phyloP scores from a whole-genome alignment of 2,888 invertebrate species.

The Eupithecia vulgata region DNA sequence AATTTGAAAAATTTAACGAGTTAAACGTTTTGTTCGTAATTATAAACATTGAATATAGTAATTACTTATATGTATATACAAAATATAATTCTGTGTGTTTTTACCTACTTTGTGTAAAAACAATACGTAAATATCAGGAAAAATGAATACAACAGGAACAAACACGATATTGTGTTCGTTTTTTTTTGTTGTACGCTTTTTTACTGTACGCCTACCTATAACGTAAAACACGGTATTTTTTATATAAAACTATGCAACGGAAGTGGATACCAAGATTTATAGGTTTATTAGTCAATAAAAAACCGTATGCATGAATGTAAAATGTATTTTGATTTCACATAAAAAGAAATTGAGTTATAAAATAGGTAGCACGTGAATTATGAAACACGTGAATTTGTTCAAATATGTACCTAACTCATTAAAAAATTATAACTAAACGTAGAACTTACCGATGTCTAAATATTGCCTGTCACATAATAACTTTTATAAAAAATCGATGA shows the following conservation, averaged over 20 bases:
- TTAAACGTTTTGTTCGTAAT: no score
- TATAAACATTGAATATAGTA: no score
- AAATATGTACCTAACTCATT: neutral
- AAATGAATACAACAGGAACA: neutral
- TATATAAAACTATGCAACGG: constrained; percentile 34
- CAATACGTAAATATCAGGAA: no score
- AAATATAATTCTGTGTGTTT: no score
- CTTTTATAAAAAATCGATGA: no score
- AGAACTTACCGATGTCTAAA: no score
- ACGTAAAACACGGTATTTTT: neutral
- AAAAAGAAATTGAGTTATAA: constrained; percentile 32
- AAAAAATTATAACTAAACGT: neutral
- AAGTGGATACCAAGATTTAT: constrained; percentile 36
- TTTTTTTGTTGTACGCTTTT: neutral
- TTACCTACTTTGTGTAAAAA: no score
- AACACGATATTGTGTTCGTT: neutral
- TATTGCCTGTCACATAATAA: no score
- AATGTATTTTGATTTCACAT: constrained; percentile 35
- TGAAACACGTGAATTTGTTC: constrained; percentile 4
- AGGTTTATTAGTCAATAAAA: constrained; percentile 38
- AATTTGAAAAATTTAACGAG: no score
- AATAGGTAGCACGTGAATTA: constrained; percentile 26
- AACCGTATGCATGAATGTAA: constrained; percentile 30
- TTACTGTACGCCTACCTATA: neutral
- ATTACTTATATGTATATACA: no score